Conservation (phyloP, 2,113 vertebrate species). For the Phalacrocorax aristotelis region DNA sequence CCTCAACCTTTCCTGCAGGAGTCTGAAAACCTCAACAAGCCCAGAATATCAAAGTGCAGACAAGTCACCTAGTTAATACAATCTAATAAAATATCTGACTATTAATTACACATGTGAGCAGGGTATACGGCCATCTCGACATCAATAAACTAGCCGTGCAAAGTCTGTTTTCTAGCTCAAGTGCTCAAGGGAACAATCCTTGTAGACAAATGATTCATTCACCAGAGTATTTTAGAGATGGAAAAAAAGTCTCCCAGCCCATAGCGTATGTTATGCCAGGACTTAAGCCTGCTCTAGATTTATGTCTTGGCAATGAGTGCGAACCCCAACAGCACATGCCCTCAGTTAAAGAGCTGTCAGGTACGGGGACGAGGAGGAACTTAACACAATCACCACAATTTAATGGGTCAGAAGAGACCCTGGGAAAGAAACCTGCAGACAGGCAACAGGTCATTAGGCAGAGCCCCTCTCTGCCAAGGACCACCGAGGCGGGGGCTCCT, state of each 20-base stretch:
- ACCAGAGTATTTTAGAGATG: not conserved
- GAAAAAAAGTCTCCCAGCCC: not conserved
- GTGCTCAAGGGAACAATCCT: constrained; percentile 52
- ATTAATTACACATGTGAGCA: not conserved
- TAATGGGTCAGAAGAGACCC: not conserved
- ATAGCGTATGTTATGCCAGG: not conserved
- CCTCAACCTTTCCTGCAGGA: not conserved
- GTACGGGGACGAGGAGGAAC: not conserved
- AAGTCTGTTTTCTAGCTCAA: constrained; percentile 35
- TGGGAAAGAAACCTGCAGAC: not conserved
- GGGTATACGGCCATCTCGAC: not conserved
- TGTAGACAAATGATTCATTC: constrained; percentile 35
- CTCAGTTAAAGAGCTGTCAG: not conserved
- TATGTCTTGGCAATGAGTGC: not conserved
- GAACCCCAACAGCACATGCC: not conserved
- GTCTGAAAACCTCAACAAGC: not conserved
- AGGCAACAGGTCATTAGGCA: not conserved
- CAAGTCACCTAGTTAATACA: constrained; percentile 46
- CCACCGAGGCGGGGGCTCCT: not conserved
- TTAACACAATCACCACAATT: not conserved
- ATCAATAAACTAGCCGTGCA: constrained; percentile 29
- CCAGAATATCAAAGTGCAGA: constrained; percentile 17
- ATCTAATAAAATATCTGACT: constrained; percentile 31
- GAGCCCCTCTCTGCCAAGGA: not conserved
- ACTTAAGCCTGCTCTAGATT: not conserved